Evolutionary conservation across 1,140 invertebrate species (phyloP), one percentile per base, ranked within the genome.

Genomic region (Mercenaria mercenaria): DNA sequence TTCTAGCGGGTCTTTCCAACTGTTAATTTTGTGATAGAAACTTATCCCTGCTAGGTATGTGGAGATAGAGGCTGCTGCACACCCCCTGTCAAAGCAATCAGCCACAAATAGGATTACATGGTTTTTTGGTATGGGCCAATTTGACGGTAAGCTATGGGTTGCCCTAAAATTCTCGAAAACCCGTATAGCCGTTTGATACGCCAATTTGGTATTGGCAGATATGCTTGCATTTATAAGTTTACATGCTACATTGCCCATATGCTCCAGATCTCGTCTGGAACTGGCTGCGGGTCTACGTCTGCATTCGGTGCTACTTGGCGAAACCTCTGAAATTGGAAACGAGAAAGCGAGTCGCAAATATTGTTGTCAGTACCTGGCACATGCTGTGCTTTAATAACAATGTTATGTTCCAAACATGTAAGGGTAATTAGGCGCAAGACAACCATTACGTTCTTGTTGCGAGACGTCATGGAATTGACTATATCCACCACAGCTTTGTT

Each of bases 281-380:
- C 34, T 37, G 39, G 32, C 8, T n/a, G 10, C 26, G 56, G 56
- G 13, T 34, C 13, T 18, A 20, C 4, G 3, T 69, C 61, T 59
- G 89, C 89, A 4, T 72, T 4, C 10, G 91, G 91, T 0, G 79
- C 88, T 50, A 88, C 6, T 43, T 52, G 39, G 8, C 67, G 52
- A 37, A 91, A 90, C n/a, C 43, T 13, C 6, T 82, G 20, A 50
- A 52, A 59, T 77, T 91, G 77, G 10, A 72, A 76, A 76, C 91
- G 82, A 67, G 88, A 91, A 39, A 91, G 37, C 37, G 91, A 32
- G 84, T 90, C 84, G 61, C 37, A 52, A 37, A 87, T 90, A 13
- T 20, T 23, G 29, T 90, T 91, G 34, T 29, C 34, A 0, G 15
- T 11, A 20, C 88, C 84, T 41, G 50, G 18, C 43, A 92, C 74